Percentiles rank a stretch among this genome's conserved stretches.
Evolutionary conservation across 92 coral and sea anemone species (phyloP).

Genomic region (Paragorgia papillata): DNA sequence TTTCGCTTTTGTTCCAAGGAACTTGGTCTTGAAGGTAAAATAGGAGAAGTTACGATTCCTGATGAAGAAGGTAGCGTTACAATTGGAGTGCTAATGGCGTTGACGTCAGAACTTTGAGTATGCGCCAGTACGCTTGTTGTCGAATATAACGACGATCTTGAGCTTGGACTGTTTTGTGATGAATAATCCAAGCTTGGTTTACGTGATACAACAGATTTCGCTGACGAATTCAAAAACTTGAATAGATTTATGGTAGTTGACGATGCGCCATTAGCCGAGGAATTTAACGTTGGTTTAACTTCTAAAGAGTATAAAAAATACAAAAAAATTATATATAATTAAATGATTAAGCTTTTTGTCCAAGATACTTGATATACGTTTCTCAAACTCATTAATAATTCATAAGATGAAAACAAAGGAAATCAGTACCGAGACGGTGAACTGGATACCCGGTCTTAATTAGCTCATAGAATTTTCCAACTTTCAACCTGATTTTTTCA

Average conservation of each 20-base stretch:
- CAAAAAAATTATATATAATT: background rate
- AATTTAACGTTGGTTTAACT: background rate
- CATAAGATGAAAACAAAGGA: too few species aligned
- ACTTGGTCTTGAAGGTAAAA: background rate
- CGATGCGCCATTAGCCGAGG: background rate
- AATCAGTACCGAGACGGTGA: too few species aligned
- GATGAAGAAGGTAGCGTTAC: background rate
- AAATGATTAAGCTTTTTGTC: too few species aligned
- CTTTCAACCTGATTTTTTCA: too few species aligned
- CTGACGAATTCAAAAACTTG: background rate
- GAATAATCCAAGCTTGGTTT: too few species aligned
- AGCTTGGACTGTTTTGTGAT: too few species aligned
- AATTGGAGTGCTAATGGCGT: background rate
- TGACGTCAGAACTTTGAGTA: background rate
- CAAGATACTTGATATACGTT: too few species aligned
- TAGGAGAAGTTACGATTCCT: background rate
- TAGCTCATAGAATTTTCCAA: too few species aligned
- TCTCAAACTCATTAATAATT: too few species aligned
- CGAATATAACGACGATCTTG: background rate
- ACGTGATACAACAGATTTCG: background rate
- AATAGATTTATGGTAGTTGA: background rate
- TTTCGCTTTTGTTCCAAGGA: background rate
- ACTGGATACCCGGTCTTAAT: too few species aligned
- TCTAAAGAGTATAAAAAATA: background rate
- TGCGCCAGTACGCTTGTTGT: background rate